Percentiles rank a stretch among this genome's conserved stretches.
Evolutionary conservation across 2,888 invertebrate species (phyloP).

Genomic region (Dascillus cervinus): DNA sequence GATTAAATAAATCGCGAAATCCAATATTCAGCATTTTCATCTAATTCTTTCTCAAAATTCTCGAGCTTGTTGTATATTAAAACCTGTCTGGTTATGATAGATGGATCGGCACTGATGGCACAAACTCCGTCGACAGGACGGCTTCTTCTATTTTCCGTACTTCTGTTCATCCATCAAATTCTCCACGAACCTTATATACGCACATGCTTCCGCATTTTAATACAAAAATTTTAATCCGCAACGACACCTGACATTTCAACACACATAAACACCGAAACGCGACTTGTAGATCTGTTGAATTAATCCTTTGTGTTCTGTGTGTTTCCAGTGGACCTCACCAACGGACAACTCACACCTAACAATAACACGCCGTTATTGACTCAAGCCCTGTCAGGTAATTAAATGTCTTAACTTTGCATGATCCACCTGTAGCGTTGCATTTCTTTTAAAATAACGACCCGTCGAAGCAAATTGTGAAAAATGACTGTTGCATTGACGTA

Average conservation of each 20-base stretch:
- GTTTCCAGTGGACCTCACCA: conserved; percentile 82
- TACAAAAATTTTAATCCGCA: background rate
- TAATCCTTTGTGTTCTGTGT: conserved; percentile 33
- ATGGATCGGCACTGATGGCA: conserved; percentile 27
- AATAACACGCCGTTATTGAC: conserved; percentile 93
- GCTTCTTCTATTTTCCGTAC: conserved; percentile 27
- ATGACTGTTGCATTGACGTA: too few relatives aligned
- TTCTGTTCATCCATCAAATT: conserved; percentile 35
- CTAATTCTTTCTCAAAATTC: conserved; percentile 13
- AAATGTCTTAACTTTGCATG: conserved; percentile 26
- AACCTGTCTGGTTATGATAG: conserved; percentile 34
- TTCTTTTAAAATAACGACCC: conserved; percentile 1
- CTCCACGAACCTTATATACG: conserved; percentile 23
- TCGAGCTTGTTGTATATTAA: conserved; percentile 32
- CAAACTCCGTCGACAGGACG: conserved; percentile 24
- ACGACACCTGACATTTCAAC: conserved; percentile 4
- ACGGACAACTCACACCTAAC: conserved; percentile 92
- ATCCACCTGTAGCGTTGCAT: too few relatives aligned
- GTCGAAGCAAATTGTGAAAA: too few relatives aligned
- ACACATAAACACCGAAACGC: conserved; percentile 12
- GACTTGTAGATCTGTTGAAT: conserved; percentile 22
- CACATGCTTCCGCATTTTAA: conserved; percentile 14
- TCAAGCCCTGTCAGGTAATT: conserved; percentile 91
- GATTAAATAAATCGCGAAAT: conserved; percentile 12
- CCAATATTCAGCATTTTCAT: conserved; percentile 11